A percentile compares a stretch with the other conserved stretches of the same genome.
Conservation (phyloP, 1,140 invertebrate species). For the Drosophila quadrilineata region DNA sequence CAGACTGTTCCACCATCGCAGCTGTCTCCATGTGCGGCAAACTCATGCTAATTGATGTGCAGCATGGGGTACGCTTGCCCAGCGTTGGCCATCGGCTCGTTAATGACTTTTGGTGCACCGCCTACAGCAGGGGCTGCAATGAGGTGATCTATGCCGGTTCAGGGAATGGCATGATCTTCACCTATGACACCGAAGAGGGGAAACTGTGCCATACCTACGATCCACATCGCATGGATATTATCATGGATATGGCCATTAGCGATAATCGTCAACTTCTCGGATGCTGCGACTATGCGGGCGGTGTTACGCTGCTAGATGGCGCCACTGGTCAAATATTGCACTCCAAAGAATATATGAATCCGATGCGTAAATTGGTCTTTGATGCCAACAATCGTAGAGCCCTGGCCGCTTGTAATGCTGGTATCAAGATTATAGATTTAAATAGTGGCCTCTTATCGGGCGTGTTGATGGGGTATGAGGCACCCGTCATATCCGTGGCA, state of each 20-base stretch:
- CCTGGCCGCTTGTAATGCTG: conserved; percentile 25
- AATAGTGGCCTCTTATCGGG: background rate
- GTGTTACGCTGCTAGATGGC: conserved; percentile 17
- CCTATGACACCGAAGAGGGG: conserved; percentile 10
- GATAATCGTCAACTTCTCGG: conserved; percentile 1
- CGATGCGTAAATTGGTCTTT: conserved; percentile 5
- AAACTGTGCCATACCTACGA: conserved; percentile 5
- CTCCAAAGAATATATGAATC: background rate
- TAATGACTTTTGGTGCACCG: conserved; percentile 23
- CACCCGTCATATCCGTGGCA: conserved; percentile 13
- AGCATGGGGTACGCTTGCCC: conserved; percentile 8
- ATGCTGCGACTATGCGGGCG: conserved; percentile 9
- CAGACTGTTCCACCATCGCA: conserved; percentile 12
- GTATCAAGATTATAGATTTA: conserved; percentile 19
- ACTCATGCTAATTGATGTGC: conserved; percentile 7
- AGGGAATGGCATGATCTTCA: conserved; percentile 17
- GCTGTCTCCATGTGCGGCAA: conserved; percentile 22
- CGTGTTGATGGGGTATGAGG: background rate
- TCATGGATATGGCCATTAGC: conserved; percentile 13
- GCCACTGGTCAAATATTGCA: conserved; percentile 5
- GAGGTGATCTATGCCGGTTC: conserved; percentile 19
- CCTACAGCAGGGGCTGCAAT: background rate
- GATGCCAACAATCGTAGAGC: background rate
- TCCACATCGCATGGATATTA: conserved; percentile 2
- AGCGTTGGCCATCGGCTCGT: conserved; percentile 3